Percentiles rank a stretch among this genome's conserved stretches.
Conservation (phyloP, 2,113 vertebrate genomes). For the Pampusana beccarii region DNA sequence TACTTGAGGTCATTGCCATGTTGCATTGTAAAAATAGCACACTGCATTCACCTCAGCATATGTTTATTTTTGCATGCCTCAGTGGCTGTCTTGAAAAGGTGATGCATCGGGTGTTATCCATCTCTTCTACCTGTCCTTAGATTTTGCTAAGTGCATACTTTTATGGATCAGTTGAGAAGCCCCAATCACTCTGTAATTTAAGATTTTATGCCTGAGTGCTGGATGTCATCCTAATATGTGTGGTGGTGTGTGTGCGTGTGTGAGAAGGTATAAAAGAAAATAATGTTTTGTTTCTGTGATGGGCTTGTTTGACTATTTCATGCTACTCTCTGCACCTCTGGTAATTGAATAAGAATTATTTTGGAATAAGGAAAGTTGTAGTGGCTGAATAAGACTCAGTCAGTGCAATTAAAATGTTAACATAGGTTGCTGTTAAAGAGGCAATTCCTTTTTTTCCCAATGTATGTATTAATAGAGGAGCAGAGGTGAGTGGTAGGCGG, state of each 20-base stretch:
- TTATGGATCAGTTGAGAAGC: constrained; percentile 64
- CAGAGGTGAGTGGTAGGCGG: neutral
- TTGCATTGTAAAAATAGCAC: constrained; percentile 50
- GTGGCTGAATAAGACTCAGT: neutral
- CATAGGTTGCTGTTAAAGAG: neutral
- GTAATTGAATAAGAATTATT: constrained; percentile 36
- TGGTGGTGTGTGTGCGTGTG: neutral
- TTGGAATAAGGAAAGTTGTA: neutral
- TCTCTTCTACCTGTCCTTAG: constrained; percentile 54
- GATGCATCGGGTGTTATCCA: neutral
- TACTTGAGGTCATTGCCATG: constrained; percentile 44
- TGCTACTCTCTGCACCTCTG: neutral
- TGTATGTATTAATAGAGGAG: neutral
- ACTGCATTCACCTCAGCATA: constrained; percentile 12
- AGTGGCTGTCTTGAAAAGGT: constrained; percentile 45
- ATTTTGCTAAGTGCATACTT: constrained; percentile 66
- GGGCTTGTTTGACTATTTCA: neutral
- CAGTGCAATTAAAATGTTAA: constrained; percentile 5
- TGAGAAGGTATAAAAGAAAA: neutral
- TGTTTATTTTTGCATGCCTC: constrained; percentile 67
- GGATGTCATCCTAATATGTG: constrained; percentile 32
- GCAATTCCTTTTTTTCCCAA: neutral
- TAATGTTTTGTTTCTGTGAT: neutral
- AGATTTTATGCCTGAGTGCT: constrained; percentile 62
- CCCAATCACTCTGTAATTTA: constrained; percentile 61